Evolutionary conservation across 2,113 vertebrate genomes (phyloP), one percentile per base, ranked within the genome.

Genomic region (Psephotus haematonotus): DNA sequence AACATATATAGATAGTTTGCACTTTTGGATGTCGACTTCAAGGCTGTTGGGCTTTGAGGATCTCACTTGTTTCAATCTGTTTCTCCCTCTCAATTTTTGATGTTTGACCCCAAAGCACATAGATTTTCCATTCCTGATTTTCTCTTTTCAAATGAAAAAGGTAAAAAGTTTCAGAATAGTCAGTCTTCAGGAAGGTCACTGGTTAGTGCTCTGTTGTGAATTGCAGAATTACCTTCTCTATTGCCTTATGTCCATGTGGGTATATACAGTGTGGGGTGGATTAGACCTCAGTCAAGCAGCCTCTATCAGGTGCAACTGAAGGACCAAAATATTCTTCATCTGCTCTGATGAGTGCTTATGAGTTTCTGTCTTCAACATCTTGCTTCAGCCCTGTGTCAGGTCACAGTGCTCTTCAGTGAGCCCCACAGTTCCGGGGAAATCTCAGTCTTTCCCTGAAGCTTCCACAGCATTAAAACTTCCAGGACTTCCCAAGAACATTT

Each of bases 321-420:
- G 29, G 43, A 46, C 46, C 43, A n/a, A 44, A 50, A 12, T 47
- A 31, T 8, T 53, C 35, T 8, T 82, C 13, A 11, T 52, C 33
- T 75, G 19, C 41, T 69, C 39, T 74, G 44, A 2, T 31, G 24
- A 17, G 25, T 20, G 29, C 17, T 57, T 35, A 4, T 52, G 78
- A 52, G 25, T 57, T 88, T 79, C 41, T 63, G 41, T 46, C 2
- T 1, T 37, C 0, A 1, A 3, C 35, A 10, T 28, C 35, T 35
- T 9, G 1, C 35, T 57, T 25, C 75, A 64, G 17, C 33, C n/a
- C 33, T 9, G 35, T 22, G 3, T 33, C 43, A 29, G 68, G 37
- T 67, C 77, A n/a, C 23, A 9, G 11, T 29, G 53, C 5, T 88
- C 39, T 19, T 52, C 71, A 35, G 7, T 3, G 14, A 81, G n/a